phyloP scores from a whole-genome alignment of 1,140 invertebrate genomes.

The Aphelinus certus region DNA sequence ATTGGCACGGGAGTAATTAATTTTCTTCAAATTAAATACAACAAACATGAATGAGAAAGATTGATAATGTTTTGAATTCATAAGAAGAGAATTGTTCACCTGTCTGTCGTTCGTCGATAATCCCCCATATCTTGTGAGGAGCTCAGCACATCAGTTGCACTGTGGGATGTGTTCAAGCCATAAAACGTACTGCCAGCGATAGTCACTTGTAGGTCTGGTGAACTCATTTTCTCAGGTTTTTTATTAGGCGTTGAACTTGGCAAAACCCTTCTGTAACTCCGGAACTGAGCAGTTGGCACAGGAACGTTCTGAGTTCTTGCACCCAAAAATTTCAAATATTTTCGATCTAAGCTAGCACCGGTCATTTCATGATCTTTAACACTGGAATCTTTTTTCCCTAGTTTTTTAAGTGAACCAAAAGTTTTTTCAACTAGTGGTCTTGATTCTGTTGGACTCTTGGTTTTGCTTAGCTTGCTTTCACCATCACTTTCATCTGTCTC shows the following conservation, averaged over 20 bases:
- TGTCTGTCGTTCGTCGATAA: constrained; percentile 55
- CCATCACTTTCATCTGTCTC: constrained; percentile 83
- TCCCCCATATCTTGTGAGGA: constrained; percentile 55
- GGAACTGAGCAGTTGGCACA: constrained; percentile 80
- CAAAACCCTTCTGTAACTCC: constrained; percentile 75
- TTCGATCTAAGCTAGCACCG: constrained; percentile 77
- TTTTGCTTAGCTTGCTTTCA: constrained; percentile 63
- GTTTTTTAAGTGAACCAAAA: constrained; percentile 77
- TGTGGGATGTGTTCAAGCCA: constrained; percentile 54
- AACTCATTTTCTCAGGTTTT: constrained; percentile 34
- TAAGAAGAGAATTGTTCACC: constrained; percentile 36
- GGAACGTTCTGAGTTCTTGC: constrained; percentile 71
- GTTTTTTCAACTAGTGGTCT: constrained; percentile 58
- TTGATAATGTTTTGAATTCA: no score
- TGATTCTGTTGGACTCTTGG: constrained; percentile 49
- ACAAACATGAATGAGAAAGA: no score
- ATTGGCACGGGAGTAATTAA: no score
- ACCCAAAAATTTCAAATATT: constrained; percentile 74
- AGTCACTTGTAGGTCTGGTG: constrained; percentile 55
- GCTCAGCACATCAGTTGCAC: constrained; percentile 51
- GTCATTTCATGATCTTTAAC: constrained; percentile 55
- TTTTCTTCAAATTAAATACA: no score
- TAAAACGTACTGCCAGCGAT: constrained; percentile 60
- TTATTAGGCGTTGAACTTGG: constrained; percentile 53
- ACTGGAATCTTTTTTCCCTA: constrained; percentile 62